A percentile compares a stretch with the other conserved stretches of the same genome.
phyloP scores from a whole-genome alignment of 2,113 vertebrate genomes.

The Brienomyrus brachyistius region DNA sequence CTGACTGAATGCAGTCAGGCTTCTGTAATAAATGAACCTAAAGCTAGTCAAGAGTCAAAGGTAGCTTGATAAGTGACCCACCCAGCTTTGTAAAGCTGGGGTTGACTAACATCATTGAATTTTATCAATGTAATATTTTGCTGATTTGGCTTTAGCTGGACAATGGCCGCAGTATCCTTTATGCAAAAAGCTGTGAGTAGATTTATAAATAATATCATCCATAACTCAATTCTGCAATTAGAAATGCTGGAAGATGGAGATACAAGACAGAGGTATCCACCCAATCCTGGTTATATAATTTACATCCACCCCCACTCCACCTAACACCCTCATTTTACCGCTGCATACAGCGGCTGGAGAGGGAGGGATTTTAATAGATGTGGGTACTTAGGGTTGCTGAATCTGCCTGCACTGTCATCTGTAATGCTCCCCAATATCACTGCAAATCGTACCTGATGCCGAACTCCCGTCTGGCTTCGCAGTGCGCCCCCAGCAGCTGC shows the following conservation, averaged over 20 bases:
- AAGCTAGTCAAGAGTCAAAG: not conserved
- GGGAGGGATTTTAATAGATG: slow-evolving; percentile 39
- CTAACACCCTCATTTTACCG: not conserved
- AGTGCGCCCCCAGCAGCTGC: not conserved
- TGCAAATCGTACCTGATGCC: slow-evolving; percentile 39
- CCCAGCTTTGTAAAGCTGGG: not conserved
- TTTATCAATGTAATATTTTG: not conserved
- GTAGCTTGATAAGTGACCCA: not conserved
- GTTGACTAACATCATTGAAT: not conserved
- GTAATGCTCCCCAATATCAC: slow-evolving; percentile 33
- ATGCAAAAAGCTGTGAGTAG: not conserved
- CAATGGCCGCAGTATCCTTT: not conserved
- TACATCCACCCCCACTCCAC: not conserved
- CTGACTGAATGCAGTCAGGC: not conserved
- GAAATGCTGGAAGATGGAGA: not conserved
- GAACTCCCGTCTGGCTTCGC: not conserved
- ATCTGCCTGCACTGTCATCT: slow-evolving; percentile 33
- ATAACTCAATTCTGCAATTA: not conserved
- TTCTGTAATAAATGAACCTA: not conserved
- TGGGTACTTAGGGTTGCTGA: slow-evolving; percentile 36
- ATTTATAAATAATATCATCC: not conserved
- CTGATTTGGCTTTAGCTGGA: not conserved
- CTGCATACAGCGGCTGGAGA: not conserved
- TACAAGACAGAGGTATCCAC: not conserved
- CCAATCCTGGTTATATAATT: not conserved